phyloP scores from a whole-genome alignment of 2,888 invertebrate species.

The Chorisops tibialis region DNA sequence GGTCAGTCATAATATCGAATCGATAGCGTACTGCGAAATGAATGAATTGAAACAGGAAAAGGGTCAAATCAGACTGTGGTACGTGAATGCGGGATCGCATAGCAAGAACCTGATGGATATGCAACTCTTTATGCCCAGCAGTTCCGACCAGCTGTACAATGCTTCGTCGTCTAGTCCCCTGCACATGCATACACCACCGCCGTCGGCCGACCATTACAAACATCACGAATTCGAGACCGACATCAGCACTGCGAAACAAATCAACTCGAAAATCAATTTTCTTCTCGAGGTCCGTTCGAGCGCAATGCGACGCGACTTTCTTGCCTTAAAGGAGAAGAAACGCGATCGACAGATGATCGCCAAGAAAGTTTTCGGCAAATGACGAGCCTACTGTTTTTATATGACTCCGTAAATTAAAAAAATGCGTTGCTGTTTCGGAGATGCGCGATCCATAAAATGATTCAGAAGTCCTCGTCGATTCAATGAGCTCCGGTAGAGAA shows the following conservation, averaged over 20 bases:
- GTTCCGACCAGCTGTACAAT: constrained; percentile 4
- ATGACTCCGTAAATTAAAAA: constrained; percentile 7
- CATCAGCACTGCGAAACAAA: constrained; percentile 69
- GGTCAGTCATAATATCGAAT: constrained; percentile 80
- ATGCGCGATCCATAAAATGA: neutral
- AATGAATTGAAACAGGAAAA: constrained; percentile 71
- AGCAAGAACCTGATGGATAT: constrained; percentile 15
- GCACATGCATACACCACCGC: constrained; percentile 40
- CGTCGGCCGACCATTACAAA: constrained; percentile 62
- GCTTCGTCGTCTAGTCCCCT: constrained; percentile 45
- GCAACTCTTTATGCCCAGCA: constrained; percentile 4
- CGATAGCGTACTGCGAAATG: constrained; percentile 82
- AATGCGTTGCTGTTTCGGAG: constrained; percentile 7
- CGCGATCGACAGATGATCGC: constrained; percentile 13
- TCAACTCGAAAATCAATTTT: constrained; percentile 82
- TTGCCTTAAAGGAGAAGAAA: constrained; percentile 64
- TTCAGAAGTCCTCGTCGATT: no score
- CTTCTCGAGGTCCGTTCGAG: constrained; percentile 81
- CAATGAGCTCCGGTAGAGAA: no score
- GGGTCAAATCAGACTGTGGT: constrained; percentile 66
- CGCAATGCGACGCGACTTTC: constrained; percentile 75
- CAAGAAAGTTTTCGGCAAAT: constrained; percentile 24
- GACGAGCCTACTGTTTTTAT: constrained; percentile 21
- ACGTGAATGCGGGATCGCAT: constrained; percentile 58
- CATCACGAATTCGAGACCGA: constrained; percentile 87